Evolutionary conservation across 2,888 invertebrate species (phyloP), one percentile per base, ranked within the genome.

Genomic region (Leucophora obtusa): DNA sequence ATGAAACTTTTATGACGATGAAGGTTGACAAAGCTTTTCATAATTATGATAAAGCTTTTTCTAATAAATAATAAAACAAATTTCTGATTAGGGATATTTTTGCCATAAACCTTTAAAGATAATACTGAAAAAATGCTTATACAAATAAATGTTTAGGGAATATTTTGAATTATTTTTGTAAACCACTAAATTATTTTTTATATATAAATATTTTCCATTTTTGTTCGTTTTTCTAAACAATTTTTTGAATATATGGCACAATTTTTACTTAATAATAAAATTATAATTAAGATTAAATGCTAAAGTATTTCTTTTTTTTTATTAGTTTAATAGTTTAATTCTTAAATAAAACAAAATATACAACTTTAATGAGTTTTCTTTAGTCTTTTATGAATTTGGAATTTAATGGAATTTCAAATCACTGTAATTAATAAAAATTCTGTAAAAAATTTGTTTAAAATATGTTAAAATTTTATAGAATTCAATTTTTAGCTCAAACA

Each of bases 221-320:
- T 14, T 28, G 14, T 54, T 54, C 7, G 14, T 11, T n/a, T 18
- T n/a, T 54, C 14, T 54, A 59, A 38, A 18, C 6, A 59, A 59
- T 43, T 18, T 11, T 66, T 66, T 38, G 35, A 59, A 62, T 51
- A 14, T 15, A 38, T 63, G 75, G 75, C 75, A 62, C 69, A 75
- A 63, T 47, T 47, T 75, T 38, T 75, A 63, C 75, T 75, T 75
- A 69, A 75, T 66, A 17, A 68, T 14, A 47, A 24, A 24, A n/a
- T 28, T 60, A 68, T 28, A 56, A 47, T 33, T 54, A 54, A n/a
- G 14, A 24, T 21, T 28, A 21, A 54, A 47, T 33, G 38, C 38
- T 38, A 11, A 38, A 38, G 38, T 38, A 38, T 38, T 38, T 9
- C 2, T 11, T 38, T 38, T 38, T 11, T 38, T 38, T 5, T 11